Conservation (phyloP, 1,140 invertebrate genomes). For the Leptoteleia sp. region DNA sequence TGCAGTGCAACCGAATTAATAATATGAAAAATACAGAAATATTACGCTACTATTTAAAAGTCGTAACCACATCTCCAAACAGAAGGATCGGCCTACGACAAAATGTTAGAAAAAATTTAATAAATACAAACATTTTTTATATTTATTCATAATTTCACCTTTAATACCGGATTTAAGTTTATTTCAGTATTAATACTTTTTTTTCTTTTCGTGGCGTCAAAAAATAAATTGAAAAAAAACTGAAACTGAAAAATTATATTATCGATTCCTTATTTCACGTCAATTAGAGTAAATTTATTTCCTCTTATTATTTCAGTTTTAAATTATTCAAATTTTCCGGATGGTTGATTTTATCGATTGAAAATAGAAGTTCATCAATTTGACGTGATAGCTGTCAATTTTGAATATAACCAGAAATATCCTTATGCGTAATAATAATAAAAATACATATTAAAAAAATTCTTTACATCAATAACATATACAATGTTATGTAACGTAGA, state of each 20-base stretch:
- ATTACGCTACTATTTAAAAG: too few species aligned
- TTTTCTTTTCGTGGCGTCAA: constrained; percentile 10
- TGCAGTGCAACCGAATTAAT: too few species aligned
- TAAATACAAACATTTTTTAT: too few species aligned
- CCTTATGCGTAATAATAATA: constrained; percentile 28
- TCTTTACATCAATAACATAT: constrained; percentile 20
- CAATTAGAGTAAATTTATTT: constrained; percentile 49
- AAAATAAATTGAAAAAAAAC: too few species aligned
- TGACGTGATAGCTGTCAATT: constrained; percentile 46
- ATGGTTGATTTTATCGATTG: constrained; percentile 36
- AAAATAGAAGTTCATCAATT: constrained; percentile 42
- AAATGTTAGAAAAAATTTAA: too few species aligned
- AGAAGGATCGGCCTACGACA: too few species aligned
- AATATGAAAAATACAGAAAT: too few species aligned
- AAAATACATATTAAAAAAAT: constrained; percentile 18
- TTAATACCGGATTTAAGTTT: too few species aligned
- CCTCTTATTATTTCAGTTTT: constrained; percentile 43
- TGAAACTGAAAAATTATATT: constrained; percentile 44
- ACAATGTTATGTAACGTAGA: too few species aligned
- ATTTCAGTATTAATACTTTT: constrained; percentile 24
- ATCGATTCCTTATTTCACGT: constrained; percentile 50
- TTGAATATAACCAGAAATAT: constrained; percentile 32
- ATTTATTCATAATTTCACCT: too few species aligned
- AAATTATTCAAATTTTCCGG: constrained; percentile 51
- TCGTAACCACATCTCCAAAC: too few species aligned